phyloP scores from a whole-genome alignment of 2,888 invertebrate genomes.

The Drosophila borealis region DNA sequence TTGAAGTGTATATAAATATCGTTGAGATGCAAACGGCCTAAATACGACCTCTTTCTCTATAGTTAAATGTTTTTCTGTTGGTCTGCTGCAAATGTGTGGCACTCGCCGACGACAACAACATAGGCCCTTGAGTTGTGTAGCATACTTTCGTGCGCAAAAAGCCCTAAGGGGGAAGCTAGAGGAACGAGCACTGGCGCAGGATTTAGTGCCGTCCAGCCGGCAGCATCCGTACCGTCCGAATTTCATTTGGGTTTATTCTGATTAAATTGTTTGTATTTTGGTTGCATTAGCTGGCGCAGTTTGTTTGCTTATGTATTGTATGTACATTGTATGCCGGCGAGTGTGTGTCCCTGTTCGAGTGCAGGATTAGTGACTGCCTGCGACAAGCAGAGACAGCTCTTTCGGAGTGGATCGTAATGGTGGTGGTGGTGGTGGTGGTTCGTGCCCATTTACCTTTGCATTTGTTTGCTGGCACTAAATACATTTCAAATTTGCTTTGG shows the following conservation, averaged over 20 bases:
- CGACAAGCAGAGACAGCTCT: constrained; percentile 16
- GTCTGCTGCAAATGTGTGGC: constrained; percentile 55
- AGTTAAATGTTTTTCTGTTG: constrained; percentile 71
- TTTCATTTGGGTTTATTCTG: constrained; percentile 79
- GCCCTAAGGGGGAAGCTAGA: constrained; percentile 58
- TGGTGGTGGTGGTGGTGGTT: neutral
- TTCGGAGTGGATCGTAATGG: constrained; percentile 19
- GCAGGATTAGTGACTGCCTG: constrained; percentile 67
- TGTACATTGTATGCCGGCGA: constrained; percentile 16
- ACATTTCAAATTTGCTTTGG: constrained; percentile 79
- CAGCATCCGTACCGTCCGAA: constrained; percentile 50
- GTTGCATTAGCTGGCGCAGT: constrained; percentile 69
- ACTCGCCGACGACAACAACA: constrained; percentile 52
- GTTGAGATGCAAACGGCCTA: neutral
- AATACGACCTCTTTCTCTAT: constrained; percentile 45
- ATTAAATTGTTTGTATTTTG: constrained; percentile 80
- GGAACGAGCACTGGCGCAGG: constrained; percentile 3
- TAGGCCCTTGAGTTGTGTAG: constrained; percentile 70
- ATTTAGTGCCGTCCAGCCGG: constrained; percentile 9
- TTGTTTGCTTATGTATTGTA: constrained; percentile 35
- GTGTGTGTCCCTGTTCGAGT: constrained; percentile 46
- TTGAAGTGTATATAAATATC: constrained; percentile 53
- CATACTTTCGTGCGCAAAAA: constrained; percentile 74
- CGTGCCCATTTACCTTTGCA: constrained; percentile 15
- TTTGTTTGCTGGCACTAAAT: constrained; percentile 72